Conservation (phyloP, 2,113 vertebrate species). For the Nothoprocta pentlandii region DNA sequence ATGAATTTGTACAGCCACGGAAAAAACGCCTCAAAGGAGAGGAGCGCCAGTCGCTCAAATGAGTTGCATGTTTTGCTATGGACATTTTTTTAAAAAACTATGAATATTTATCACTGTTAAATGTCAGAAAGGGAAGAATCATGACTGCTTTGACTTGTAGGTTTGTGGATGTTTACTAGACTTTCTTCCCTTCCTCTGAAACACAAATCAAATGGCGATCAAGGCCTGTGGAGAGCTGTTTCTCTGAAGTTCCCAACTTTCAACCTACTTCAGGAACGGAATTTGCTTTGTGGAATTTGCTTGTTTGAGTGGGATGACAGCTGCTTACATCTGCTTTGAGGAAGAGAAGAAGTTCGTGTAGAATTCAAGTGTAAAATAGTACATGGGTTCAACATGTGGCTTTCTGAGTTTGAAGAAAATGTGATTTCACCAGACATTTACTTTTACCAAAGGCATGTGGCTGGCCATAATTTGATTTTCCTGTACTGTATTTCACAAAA, state of each 20-base stretch:
- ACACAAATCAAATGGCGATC: neutral
- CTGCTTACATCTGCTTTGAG: constrained; percentile 47
- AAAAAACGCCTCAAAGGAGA: constrained; percentile 85
- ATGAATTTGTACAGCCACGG: constrained; percentile 83
- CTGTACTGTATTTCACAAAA: constrained; percentile 59
- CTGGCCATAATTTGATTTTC: constrained; percentile 55
- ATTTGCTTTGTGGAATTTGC: neutral
- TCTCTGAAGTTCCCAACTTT: constrained; percentile 42
- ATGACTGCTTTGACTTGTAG: constrained; percentile 54
- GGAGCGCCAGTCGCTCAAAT: constrained; percentile 80
- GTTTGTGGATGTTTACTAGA: constrained; percentile 58
- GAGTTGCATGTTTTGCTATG: neutral
- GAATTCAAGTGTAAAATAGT: constrained; percentile 40
- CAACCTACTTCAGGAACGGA: constrained; percentile 28
- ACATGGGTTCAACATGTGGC: constrained; percentile 63
- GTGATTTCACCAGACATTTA: constrained; percentile 50
- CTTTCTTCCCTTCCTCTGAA: constrained; percentile 13
- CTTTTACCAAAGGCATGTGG: constrained; percentile 71
- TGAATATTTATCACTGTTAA: constrained; percentile 62
- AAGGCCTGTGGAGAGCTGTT: constrained; percentile 8
- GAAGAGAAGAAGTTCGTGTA: constrained; percentile 47
- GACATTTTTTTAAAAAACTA: constrained; percentile 21
- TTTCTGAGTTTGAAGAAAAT: constrained; percentile 67
- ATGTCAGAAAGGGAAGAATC: constrained; percentile 24
- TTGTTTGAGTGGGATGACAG: neutral